Evolutionary conservation across 2,888 invertebrate species (phyloP), one percentile per base, ranked within the genome.

Genomic region (Netelia inedita): DNA sequence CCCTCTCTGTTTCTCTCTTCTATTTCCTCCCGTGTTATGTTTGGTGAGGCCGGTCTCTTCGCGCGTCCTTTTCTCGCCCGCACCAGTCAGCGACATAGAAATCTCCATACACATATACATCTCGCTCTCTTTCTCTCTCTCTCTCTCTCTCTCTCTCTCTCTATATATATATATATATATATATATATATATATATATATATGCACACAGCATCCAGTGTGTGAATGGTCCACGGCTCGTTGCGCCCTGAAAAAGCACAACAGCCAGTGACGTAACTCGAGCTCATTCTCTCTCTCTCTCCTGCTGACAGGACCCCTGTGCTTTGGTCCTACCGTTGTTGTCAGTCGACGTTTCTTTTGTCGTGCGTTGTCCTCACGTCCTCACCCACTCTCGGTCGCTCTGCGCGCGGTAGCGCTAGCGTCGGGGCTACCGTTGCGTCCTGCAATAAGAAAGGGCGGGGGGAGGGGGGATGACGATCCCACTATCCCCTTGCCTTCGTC

Each of bases 181-280:
- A n/a, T n/a, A n/a, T n/a, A n/a, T n/a, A n/a, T 35, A 73, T n/a
- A 73, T 35, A 55, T 10, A 61, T 57, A 59, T 53, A 50, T 21
- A 68, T 57, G 59, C 65, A 55, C 74, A 28, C 46, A 66, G 76
- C 43, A 86, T 82, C 79, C 78, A 69, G 65, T 78, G 50, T 65
- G 82, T 86, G 83, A 87, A 87, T 84, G 84, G 84, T 50, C 75
- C 88, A 91, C 86, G 87, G 89, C 82, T 83, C 81, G 63, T 53
- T 75, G 84, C 86, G 87, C 86, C 88, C 91, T 89, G 90, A 88
- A 91, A 91, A 91, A 89, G 91, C 89, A 90, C 91, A 89, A 88
- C 89, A 89, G 88, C 90, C 91, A 88, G 91, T 92, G 91, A 92
- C 92, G 92, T 92, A 92, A 92, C 90, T 90, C 91, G 92, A 92